Conservation (phyloP, 2,113 vertebrate genomes). For the Eubucco bourcierii region DNA sequence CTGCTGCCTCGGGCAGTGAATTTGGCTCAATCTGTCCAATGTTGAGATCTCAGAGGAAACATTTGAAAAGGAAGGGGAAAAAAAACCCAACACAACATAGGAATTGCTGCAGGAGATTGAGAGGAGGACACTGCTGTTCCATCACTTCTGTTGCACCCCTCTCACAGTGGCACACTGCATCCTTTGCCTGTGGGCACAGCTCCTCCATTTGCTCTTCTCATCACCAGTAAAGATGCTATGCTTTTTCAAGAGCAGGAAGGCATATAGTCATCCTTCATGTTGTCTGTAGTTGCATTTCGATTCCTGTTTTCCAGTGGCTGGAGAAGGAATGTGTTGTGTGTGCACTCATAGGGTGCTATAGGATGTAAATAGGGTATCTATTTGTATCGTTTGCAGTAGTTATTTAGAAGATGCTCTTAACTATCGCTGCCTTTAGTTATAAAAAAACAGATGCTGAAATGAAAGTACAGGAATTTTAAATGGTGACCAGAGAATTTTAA, state of each 20-base stretch:
- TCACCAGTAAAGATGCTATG: not conserved
- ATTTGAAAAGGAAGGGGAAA: not conserved
- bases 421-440: not conserved
- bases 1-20: not conserved
- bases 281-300: not conserved
- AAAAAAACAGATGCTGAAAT: not conserved
- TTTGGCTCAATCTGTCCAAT: not conserved
- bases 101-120: not conserved
- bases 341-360: rapidly evolving
- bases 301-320: not conserved
- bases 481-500: not conserved
- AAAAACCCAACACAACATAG: not conserved
- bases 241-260: not conserved
- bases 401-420: not conserved
- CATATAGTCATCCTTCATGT: not conserved
- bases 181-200: not conserved
- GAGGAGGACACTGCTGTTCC: not conserved
- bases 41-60: not conserved
- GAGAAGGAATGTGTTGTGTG: rapidly evolving
- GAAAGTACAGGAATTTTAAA: not conserved
- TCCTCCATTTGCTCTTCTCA: not conserved
- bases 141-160: rapidly evolving
- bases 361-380: not conserved
- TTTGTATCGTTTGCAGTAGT: not conserved
- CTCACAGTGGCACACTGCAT: rapidly evolving